Evolutionary conservation across 2,888 invertebrate genomes (phyloP).

Genomic region (Mythimna impura): DNA sequence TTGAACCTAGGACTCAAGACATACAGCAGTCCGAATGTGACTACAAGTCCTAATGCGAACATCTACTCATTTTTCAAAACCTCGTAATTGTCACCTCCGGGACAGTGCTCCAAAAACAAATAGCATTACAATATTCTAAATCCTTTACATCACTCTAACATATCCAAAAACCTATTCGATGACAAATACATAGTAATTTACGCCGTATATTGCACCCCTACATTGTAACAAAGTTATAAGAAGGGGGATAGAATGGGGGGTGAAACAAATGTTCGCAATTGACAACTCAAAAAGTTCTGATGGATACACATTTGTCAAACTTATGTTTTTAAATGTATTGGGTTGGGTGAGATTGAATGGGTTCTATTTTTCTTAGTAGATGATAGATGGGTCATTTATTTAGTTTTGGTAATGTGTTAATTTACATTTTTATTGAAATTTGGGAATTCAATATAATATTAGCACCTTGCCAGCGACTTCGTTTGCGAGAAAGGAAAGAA

Average conservation of each 20-base stretch:
- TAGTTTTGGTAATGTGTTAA: conserved; percentile 8
- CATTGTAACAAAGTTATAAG: conserved; percentile 59
- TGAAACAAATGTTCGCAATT: conserved; percentile 63
- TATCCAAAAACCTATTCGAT: conserved; percentile 23
- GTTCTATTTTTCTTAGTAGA: conserved; percentile 16
- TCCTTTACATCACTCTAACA: not conserved
- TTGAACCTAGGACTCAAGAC: too few species aligned
- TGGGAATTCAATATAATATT: not conserved
- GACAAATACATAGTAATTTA: conserved; percentile 57
- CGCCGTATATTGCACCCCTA: conserved; percentile 44
- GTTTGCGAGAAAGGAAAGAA: too few species aligned
- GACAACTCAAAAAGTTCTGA: conserved; percentile 62
- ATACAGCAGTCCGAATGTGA: too few species aligned
- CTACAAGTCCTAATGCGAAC: not conserved
- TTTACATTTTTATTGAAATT: not conserved
- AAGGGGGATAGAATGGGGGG: conserved; percentile 28
- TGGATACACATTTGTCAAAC: conserved; percentile 56
- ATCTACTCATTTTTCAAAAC: not conserved
- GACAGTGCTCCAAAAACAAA: not conserved
- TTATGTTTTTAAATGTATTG: conserved; percentile 52
- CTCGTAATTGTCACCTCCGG: not conserved
- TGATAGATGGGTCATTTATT: conserved; percentile 2
- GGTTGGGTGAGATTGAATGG: conserved; percentile 42
- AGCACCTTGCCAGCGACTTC: too few species aligned
- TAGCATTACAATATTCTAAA: conserved; percentile 2